phyloP scores from a whole-genome alignment of 2,888 invertebrate species.

The Epinotia nisella region DNA sequence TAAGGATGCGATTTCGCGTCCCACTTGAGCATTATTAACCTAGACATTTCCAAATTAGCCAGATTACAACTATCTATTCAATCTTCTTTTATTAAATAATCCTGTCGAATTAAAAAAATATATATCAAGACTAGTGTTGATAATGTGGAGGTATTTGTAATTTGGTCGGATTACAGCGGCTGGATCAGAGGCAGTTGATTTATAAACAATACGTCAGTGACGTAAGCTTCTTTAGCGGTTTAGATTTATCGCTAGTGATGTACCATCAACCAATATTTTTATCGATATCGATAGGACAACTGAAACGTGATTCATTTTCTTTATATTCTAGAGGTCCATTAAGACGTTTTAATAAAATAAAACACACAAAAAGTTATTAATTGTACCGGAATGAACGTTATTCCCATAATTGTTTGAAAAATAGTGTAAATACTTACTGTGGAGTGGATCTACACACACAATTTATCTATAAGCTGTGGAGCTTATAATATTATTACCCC shows the following conservation, averaged over 20 bases:
- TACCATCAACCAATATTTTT: constrained; percentile 52
- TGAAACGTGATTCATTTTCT: background rate
- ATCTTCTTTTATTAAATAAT: constrained; percentile 25
- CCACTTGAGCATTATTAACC: background rate
- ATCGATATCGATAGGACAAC: constrained; percentile 53
- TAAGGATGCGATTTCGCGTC: background rate
- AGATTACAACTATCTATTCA: constrained; percentile 26
- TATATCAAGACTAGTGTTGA: background rate
- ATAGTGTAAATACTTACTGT: too few relatives aligned
- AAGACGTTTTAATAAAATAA: too few relatives aligned
- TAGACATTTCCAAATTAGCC: constrained; percentile 5
- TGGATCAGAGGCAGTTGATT: constrained; percentile 68
- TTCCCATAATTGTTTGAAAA: too few relatives aligned
- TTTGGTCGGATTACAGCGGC: constrained; percentile 45
- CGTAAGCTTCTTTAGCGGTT: constrained; percentile 84
- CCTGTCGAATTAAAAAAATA: background rate
- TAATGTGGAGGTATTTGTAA: background rate
- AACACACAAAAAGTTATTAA: too few relatives aligned
- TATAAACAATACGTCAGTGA: constrained; percentile 84
- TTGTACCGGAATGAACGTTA: too few relatives aligned
- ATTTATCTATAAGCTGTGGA: too few relatives aligned
- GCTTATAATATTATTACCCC: too few relatives aligned
- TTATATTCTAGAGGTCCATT: too few relatives aligned
- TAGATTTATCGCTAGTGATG: constrained; percentile 81
- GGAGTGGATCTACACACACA: too few relatives aligned